Conservation (phyloP, 2,888 invertebrate species). For the Clostera curtula region DNA sequence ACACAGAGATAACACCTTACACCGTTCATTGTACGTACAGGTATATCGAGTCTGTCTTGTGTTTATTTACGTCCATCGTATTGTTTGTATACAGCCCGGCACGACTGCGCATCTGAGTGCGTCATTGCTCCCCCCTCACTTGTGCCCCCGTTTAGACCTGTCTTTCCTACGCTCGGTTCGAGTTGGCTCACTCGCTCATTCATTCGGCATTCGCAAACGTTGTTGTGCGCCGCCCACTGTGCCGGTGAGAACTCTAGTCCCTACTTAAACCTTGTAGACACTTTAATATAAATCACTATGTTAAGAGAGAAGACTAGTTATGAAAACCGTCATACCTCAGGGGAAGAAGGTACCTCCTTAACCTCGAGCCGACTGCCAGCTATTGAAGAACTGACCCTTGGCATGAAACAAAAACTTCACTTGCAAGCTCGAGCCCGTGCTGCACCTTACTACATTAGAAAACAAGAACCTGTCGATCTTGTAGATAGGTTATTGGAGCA, state of each 20-base stretch:
- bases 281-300: slow-evolving; percentile 43
- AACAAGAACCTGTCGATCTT: slow-evolving; percentile 71
- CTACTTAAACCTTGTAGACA: slow-evolving; percentile 23
- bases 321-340: slow-evolving; percentile 44
- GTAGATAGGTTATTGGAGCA: slow-evolving; percentile 65
- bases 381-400: slow-evolving; percentile 66
- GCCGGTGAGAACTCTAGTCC: slow-evolving; percentile 47
- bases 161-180: slow-evolving; percentile 61
- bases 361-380: slow-evolving; percentile 57
- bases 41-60: slow-evolving; percentile 54
- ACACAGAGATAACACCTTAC: slow-evolving; percentile 62
- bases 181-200: slow-evolving; percentile 65
- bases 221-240: slow-evolving; percentile 49
- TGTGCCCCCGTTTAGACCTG: slow-evolving; percentile 51
- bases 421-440: slow-evolving; percentile 68
- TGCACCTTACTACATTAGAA: slow-evolving; percentile 70
- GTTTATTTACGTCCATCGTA: slow-evolving; percentile 75
- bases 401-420: slow-evolving; percentile 71
- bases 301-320: slow-evolving; percentile 65
- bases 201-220: slow-evolving; percentile 70
- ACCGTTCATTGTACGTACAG: slow-evolving; percentile 49
- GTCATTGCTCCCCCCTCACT: slow-evolving; percentile 53
- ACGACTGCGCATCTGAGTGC: slow-evolving; percentile 71
- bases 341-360: slow-evolving; percentile 51
- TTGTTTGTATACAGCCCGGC: slow-evolving; percentile 75